Percentiles rank a stretch among this genome's conserved stretches.
These are phyloP conservation scores for Drosophila bocki DNA, from an alignment of 1,140 invertebrate species.

Conservation along the genomic window DNA sequence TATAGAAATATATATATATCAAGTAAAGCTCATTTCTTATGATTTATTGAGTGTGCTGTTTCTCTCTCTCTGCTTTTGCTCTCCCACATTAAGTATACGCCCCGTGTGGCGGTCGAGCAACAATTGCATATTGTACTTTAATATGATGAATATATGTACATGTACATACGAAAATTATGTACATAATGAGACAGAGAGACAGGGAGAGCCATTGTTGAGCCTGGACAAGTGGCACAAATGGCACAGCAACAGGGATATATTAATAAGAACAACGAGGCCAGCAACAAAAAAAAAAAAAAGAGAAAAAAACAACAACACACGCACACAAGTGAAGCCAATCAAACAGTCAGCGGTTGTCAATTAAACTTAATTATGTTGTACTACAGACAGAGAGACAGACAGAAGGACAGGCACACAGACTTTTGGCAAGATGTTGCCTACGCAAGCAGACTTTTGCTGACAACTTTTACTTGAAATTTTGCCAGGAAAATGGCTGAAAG, in stretches of 20 bases:
- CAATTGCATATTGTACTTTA: slow-evolving; percentile 54
- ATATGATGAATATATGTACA: slow-evolving; percentile 39
- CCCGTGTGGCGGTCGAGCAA: slow-evolving; percentile 35
- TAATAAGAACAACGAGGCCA: slow-evolving; percentile 9
- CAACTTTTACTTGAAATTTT: neutral
- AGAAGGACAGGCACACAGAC: neutral
- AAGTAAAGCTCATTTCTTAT: slow-evolving; percentile 43
- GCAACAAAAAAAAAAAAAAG: neutral
- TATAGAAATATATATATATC: neutral
- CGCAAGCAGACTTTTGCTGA: neutral
- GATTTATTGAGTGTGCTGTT: slow-evolving; percentile 49
- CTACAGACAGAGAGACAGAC: slow-evolving; percentile 1
- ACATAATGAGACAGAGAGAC: slow-evolving; percentile 20
- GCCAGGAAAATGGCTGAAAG: neutral
- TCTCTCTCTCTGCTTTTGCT: neutral
- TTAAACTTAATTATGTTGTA: slow-evolving; percentile 55
- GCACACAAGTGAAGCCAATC: slow-evolving; percentile 50
- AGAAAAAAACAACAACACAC: neutral
- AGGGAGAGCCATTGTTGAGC: slow-evolving; percentile 23
- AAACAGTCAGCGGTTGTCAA: slow-evolving; percentile 55
- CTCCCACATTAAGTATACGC: slow-evolving; percentile 40
- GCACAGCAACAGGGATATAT: slow-evolving; percentile 21
- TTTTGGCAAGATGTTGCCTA: slow-evolving; percentile 9
- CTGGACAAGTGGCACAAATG: slow-evolving; percentile 40
- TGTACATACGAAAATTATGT: slow-evolving; percentile 17